Evolutionary conservation across 2,888 invertebrate species (phyloP).

Genomic region (Protophormia terraenovae): DNA sequence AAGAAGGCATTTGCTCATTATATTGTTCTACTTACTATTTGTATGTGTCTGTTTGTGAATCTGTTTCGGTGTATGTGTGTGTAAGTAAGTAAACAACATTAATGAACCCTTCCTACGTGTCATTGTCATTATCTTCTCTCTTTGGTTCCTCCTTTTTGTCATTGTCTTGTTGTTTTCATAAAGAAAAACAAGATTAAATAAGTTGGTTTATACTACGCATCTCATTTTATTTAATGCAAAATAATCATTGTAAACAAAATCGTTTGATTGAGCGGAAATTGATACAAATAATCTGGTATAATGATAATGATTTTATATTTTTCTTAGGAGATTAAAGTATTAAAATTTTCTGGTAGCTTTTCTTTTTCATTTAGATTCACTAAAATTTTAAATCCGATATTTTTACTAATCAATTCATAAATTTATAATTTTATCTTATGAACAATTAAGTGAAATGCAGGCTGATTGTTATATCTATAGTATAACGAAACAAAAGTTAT

Average conservation of each 20-base stretch:
- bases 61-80: neutral
- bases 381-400: neutral
- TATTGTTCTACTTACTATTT: neutral
- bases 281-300: slow-evolving; percentile 8
- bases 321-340: neutral
- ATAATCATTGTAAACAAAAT: slow-evolving; percentile 3
- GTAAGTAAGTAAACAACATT: neutral
- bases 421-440: neutral
- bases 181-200: neutral
- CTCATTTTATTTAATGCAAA: neutral
- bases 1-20: neutral
- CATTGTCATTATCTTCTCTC: neutral
- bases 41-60: neutral
- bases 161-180: neutral
- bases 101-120: slow-evolving; percentile 8
- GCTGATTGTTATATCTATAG: neutral
- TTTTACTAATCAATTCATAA: neutral
- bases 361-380: neutral
- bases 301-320: neutral
- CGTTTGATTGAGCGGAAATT: slow-evolving; percentile 22
- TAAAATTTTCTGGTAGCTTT: neutral
- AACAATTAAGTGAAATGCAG: neutral
- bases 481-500: neutral
- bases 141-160: neutral
- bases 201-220: neutral